phyloP scores from a whole-genome alignment of 2,797 vertebrate species.

The Rhynchotus rufescens region DNA sequence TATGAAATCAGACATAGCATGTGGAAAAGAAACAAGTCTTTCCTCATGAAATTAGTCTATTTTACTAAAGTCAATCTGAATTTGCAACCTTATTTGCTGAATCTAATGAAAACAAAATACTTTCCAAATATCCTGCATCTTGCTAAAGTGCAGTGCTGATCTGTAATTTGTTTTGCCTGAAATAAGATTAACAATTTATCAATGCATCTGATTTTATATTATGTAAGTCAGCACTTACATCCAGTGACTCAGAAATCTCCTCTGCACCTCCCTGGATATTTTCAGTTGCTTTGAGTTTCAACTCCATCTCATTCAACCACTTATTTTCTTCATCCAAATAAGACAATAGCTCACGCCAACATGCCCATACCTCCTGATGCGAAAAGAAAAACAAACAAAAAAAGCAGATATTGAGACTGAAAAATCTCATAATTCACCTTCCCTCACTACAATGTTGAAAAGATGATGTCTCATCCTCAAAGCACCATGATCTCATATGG shows the following conservation, averaged over 20 bases:
- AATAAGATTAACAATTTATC: neutral
- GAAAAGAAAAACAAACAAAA: neutral
- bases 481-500: neutral
- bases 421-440: neutral
- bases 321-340: conserved; percentile 94
- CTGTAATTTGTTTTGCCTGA: neutral
- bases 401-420: neutral
- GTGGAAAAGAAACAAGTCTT: too few species aligned
- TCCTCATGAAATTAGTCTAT: neutral
- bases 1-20: neutral
- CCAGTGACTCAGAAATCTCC: conserved; percentile 88
- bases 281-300: conserved; percentile 90
- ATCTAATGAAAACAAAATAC: neutral
- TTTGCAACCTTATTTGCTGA: neutral
- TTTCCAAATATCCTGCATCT: neutral
- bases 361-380: conserved; percentile 94
- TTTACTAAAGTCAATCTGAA: neutral
- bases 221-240: conserved; percentile 83
- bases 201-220: neutral
- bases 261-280: conserved; percentile 88
- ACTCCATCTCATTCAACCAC: conserved; percentile 92
- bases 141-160: neutral
- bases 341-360: conserved; percentile 92
- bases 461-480: neutral
- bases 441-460: neutral